phyloP scores from a whole-genome alignment of 2,888 invertebrate genomes.

The Heliothis peltigera region DNA sequence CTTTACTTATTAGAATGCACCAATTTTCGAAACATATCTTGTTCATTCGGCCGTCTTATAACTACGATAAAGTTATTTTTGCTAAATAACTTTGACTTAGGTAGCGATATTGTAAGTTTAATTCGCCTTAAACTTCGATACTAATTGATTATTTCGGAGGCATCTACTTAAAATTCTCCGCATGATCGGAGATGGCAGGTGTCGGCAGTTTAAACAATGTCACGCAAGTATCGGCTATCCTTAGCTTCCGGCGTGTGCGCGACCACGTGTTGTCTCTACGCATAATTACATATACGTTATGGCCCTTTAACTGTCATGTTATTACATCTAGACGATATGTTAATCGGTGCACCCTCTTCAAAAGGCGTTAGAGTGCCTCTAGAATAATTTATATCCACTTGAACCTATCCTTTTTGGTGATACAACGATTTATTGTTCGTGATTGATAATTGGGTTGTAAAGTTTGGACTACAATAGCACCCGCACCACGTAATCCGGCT shows the following conservation, averaged over 20 bases:
- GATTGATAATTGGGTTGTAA: conserved; percentile 70
- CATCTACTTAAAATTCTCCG: conserved; percentile 72
- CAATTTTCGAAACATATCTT: conserved; percentile 14
- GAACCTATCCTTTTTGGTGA: conserved; percentile 45
- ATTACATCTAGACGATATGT: conserved; percentile 70
- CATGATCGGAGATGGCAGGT: conserved; percentile 74
- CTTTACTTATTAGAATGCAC: conserved; percentile 68
- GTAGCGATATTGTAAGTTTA: no score
- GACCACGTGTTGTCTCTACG: conserved; percentile 76
- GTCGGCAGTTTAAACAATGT: conserved; percentile 72
- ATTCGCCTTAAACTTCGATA: conserved; percentile 25
- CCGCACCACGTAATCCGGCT: conserved; percentile 81
- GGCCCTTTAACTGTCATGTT: conserved; percentile 71
- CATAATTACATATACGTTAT: conserved; percentile 70
- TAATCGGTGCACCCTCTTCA: conserved; percentile 60
- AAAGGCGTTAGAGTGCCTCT: conserved; percentile 42
- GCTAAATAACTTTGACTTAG: not conserved
- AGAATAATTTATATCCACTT: conserved; percentile 49
- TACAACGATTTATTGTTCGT: conserved; percentile 51
- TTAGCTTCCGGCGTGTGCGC: conserved; percentile 81
- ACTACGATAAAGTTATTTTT: not conserved
- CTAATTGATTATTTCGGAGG: conserved; percentile 61
- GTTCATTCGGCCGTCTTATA: not conserved
- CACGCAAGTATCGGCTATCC: conserved; percentile 69
- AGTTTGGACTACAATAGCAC: conserved; percentile 76